These are phyloP conservation scores for Lomographa bimaculata DNA, from an alignment of 2,888 invertebrate genomes.

Conservation along the genomic window DNA sequence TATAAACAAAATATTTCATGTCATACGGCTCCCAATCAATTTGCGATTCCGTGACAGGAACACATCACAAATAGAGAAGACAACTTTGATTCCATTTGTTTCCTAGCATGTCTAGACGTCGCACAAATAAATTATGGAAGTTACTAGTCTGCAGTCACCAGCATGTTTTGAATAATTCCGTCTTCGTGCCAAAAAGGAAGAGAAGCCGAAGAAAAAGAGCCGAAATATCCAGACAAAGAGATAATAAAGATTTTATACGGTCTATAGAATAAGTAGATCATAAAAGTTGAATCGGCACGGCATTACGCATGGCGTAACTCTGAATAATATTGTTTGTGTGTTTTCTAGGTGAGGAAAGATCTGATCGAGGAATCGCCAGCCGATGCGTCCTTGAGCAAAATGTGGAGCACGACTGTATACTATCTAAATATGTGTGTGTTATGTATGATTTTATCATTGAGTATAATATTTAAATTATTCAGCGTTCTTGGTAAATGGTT, in stretches of 20 bases:
- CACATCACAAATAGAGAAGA: slow-evolving; percentile 21
- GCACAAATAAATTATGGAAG: slow-evolving; percentile 25
- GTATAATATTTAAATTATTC: too few species aligned
- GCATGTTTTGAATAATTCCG: slow-evolving; percentile 13
- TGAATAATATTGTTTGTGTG: slow-evolving; percentile 22
- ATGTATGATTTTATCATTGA: background rate
- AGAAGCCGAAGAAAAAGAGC: slow-evolving; percentile 2
- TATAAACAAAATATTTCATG: slow-evolving; percentile 16
- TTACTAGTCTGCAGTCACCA: slow-evolving; percentile 13
- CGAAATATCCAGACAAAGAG: slow-evolving; percentile 14
- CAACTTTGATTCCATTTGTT: slow-evolving; percentile 19
- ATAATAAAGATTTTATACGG: slow-evolving; percentile 25
- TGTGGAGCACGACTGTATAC: too few species aligned
- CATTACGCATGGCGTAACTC: slow-evolving; percentile 12
- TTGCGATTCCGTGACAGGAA: slow-evolving; percentile 25
- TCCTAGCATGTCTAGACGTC: slow-evolving; percentile 21
- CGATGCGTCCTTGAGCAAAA: slow-evolving; percentile 21
- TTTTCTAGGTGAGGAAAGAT: slow-evolving; percentile 17
- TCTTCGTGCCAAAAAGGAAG: slow-evolving; percentile 9
- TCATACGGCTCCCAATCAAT: slow-evolving; percentile 23
- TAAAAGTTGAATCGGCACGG: slow-evolving; percentile 19
- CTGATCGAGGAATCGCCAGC: slow-evolving; percentile 9
- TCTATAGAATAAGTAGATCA: slow-evolving; percentile 22
- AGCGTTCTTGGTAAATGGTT: too few species aligned
- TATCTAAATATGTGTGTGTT: too few species aligned